Evolutionary conservation across 2,113 vertebrate genomes (phyloP), one percentile per base, ranked within the genome.

Genomic region (Cavia porcellus): DNA sequence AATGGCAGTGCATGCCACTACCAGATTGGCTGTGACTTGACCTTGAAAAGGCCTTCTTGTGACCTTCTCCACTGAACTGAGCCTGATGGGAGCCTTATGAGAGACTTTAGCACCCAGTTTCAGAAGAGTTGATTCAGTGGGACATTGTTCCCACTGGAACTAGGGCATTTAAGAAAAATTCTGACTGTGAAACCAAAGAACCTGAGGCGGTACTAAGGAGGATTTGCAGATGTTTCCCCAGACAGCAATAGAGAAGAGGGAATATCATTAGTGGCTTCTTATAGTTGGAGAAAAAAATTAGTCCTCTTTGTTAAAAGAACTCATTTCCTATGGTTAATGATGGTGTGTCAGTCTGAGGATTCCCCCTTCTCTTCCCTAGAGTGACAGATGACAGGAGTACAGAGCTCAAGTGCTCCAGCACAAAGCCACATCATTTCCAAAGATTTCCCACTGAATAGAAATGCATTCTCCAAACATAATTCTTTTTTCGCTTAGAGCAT

Each of bases 401-500:
- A 85, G 85, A 96, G 91, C 86, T 55, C 0, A 17, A 55, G 72
- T 5, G 0, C 86, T 85, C n/a, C 64, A 32, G 90, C 20, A 7
- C 15, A 0, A 0, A 64, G 9, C n/a, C 30, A 87, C 66, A 70
- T 30, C 84, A 42, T 92, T 93, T 83, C 85, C 10, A 35, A 19
- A 82, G 59, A 57, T 96, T 90, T 84, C 57, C 70, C 45, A 14
- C 4, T 52, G 81, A 96, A 88, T 90, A 87, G 38, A 72, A 22
- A 95, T 89, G n/a, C 57, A 28, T 80, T 77, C 55, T 79, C 57
- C 62, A 72, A 5, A 25, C 10, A 47, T 30, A 35, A 61, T 62
- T 68, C 85, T 68, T 68, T 70, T 92, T 92, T 74, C 59, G 82
- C 88, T 94, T 82, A 85, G 24, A n/a, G 95, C 87, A 8, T 95